phyloP scores from a whole-genome alignment of 2,888 invertebrate genomes.

The Lydus trimaculatus region DNA sequence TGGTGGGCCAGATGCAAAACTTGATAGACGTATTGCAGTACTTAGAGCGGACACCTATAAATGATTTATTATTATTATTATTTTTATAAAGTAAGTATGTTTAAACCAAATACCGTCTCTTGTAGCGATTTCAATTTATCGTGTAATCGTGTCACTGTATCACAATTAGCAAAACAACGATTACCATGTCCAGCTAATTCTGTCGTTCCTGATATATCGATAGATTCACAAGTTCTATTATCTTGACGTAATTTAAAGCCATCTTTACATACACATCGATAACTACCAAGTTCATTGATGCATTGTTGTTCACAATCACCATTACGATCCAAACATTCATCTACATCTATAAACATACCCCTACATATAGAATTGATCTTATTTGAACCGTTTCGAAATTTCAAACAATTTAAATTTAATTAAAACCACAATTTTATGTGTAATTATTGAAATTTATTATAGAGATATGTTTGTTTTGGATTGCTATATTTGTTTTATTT shows the following conservation, averaged over 20 bases:
- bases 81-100: not conserved
- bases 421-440: too few species aligned
- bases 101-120: conserved; percentile 59
- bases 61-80: not conserved
- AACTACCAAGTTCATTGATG: conserved; percentile 67
- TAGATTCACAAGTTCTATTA: conserved; percentile 66
- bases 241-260: conserved; percentile 66
- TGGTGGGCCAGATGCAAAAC: conserved; percentile 64
- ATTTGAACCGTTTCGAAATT: too few species aligned
- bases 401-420: too few species aligned
- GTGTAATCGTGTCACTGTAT: conserved; percentile 67
- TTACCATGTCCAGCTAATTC: conserved; percentile 59
- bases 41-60: conserved; percentile 62
- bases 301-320: conserved; percentile 73
- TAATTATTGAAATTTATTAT: too few species aligned
- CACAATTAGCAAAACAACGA: conserved; percentile 70
- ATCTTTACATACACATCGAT: conserved; percentile 66
- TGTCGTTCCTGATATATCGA: conserved; percentile 20
- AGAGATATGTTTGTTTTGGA: too few species aligned
- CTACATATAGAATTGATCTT: not conserved
- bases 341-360: conserved; percentile 59
- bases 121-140: conserved; percentile 65
- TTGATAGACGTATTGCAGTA: conserved; percentile 63
- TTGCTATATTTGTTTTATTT: too few species aligned
- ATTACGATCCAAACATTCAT: conserved; percentile 66